Base-by-base conservation (phyloP, 2,888 invertebrate genomes). In the Tuta absoluta region DNA sequence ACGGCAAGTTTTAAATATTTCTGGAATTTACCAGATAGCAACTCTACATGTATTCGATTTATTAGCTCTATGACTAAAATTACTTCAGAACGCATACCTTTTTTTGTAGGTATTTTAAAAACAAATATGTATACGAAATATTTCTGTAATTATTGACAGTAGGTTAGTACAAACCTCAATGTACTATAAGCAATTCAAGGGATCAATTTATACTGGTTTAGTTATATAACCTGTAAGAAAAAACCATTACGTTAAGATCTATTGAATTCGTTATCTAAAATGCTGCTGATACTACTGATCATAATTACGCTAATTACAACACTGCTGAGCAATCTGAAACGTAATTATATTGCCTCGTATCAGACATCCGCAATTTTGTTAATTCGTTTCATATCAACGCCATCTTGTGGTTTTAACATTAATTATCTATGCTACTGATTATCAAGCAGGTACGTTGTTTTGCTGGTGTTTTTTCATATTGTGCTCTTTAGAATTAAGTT, bases 341-440 rank as follows among this genome's bases (percentile, higher is more conserved):
- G 19, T 41, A 21, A 38, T 60, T 45, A 24, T 49, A 61, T 61
- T 49, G 28, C 24, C 19, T 49, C 49, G 12, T 33, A 61, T 61
- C 61, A 24, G n/a, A 49, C 61, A 61, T 61, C 61, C 61, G 61
- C 33, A 33, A 61, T 49, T 61, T 48, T 17, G 49, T 24, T 48
- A 49, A 61, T 61, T 61, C 19, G 45, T 49, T 33, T 21, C 17
- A 11, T 61, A 61, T 61, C 61, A 33, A 11, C 17, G 17, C 33
- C 48, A 61, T 61, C 61, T 49, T n/a, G 11, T 19, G 24, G 14
- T 45, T 38, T 12, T 41, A 38, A 38, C 37, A 19, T 21, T 59
- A 12, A 41, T 59, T 38, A 59, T 24, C n/a, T 60, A 48, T 60
- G 60, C 12, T 21, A 21, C 24, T n/a, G 45, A 45, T 45, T 33